Base-by-base conservation (phyloP, 2,797 vertebrate species). In the Myripristis jacobus region DNA sequence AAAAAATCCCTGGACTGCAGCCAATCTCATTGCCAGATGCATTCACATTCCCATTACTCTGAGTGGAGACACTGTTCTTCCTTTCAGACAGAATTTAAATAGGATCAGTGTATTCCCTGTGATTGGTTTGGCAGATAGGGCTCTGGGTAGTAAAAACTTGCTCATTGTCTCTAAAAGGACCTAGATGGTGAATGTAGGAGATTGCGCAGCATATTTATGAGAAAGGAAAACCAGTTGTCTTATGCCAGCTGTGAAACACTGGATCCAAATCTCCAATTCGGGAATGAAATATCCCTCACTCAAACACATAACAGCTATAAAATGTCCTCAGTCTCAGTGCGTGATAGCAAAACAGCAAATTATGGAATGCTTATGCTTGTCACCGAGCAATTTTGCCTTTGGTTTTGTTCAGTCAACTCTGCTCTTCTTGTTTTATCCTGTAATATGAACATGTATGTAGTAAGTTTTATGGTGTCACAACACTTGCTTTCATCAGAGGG, bases 1-100 rank as follows among this genome's bases (percentile, higher is more conserved):
- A 93, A 88, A 87, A 88, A 89, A 91, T 88, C 29, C 1, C 89
- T 92, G 91, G 93, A 87, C 62, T 74, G 80, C 84, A 81, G 92
- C 92, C 92, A 94, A 90, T 86, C 87, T 89, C 86, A 79, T 68
- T 81, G 81, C 88, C 82, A 90, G 87, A 84, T 88, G 86, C 88
- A 82, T 90, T 93, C 90, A 91, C 89, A 88, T 83, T 91, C 81
- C 77, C 77, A 85, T 92, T 91, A 84, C 84, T 59, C 83, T 59
- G 55, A 81, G 86, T 84, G 79, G 88, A 86, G 34, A 91, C 92
- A 87, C 80, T 87, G 90, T 77, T 86, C 78, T 74, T 88, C 79
- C 74, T 90, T 88, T 83, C 87, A 61, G 54, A 69, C 2, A 34
- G 79, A 86, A 87, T 92, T 73, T 89, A 88, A 92, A 93, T 70